These are phyloP conservation scores for Tipula lateralis DNA, from an alignment of 2,888 invertebrate genomes.

Conservation along the genomic window DNA sequence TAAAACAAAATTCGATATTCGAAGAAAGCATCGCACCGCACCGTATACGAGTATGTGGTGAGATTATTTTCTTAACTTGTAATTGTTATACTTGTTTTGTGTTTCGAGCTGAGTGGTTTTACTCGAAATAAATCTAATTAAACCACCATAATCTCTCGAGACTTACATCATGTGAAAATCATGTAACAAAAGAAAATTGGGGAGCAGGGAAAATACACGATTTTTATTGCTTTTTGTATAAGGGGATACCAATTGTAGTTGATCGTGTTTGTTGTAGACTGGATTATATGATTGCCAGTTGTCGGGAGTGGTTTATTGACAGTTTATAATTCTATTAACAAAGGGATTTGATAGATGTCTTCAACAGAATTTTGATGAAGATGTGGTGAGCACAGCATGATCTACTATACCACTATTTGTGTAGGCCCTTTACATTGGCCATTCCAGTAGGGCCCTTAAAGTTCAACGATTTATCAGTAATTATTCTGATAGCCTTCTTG, in stretches of 20 bases:
- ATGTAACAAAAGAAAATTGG: not conserved
- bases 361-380: too few relatives aligned
- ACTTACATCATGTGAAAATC: not conserved
- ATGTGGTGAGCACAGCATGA: too few relatives aligned
- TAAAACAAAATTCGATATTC: not conserved
- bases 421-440: too few relatives aligned
- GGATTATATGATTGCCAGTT: too few relatives aligned
- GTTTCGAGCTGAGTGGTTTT: constrained; percentile 1
- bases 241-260: not conserved
- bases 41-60: not conserved
- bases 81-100: not conserved
- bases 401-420: too few relatives aligned
- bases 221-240: not conserved
- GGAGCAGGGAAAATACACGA: not conserved
- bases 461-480: too few relatives aligned
- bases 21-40: not conserved
- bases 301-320: too few relatives aligned
- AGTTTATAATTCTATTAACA: too few relatives aligned
- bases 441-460: too few relatives aligned
- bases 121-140: not conserved
- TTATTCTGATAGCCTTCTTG: too few relatives aligned
- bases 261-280: too few relatives aligned
- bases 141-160: constrained; percentile 11
- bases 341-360: too few relatives aligned
- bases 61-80: constrained; percentile 1